phyloP scores from a whole-genome alignment of 23 tunicate species.

The Trididemnum nubilum region DNA sequence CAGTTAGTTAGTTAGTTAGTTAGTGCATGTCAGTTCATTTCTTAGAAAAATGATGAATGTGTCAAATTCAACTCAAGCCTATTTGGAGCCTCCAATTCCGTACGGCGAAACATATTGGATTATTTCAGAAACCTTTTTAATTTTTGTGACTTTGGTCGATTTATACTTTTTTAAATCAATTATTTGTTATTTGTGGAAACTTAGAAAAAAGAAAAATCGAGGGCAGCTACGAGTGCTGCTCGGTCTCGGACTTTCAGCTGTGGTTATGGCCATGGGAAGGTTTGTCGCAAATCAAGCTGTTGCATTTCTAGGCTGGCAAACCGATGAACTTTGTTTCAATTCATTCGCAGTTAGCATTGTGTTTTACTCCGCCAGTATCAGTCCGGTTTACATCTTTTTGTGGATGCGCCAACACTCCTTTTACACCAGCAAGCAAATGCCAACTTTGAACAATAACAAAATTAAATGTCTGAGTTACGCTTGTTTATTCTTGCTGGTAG shows the following conservation, averaged over 20 bases:
- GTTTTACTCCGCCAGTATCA: conserved; percentile 36
- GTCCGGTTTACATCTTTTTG: conserved; percentile 61
- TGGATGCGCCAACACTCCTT: conserved; percentile 72
- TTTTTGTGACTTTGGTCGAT: conserved; percentile 16
- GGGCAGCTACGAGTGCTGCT: not conserved
- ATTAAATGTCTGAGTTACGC: conserved; percentile 32
- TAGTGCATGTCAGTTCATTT: too few relatives aligned
- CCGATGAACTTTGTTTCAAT: conserved; percentile 30
- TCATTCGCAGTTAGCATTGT: conserved; percentile 45
- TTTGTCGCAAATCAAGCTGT: conserved; percentile 45
- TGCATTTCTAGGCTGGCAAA: conserved; percentile 66
- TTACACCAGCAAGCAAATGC: conserved; percentile 47
- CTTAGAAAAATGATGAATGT: not conserved
- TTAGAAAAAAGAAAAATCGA: not conserved
- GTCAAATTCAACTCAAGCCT: not conserved
- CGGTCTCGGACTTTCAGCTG: not conserved
- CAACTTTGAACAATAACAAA: conserved; percentile 17
- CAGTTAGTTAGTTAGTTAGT: too few relatives aligned
- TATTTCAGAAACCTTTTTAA: conserved; percentile 44
- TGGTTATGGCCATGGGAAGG: conserved; percentile 18
- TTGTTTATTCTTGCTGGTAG: conserved; percentile 26
- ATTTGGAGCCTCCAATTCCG: conserved; percentile 15
- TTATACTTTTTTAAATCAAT: not conserved
- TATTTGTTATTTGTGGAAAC: not conserved
- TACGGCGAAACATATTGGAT: conserved; percentile 67